These are phyloP conservation scores for Potamilus streckersoni DNA, from an alignment of 1,140 invertebrate species.

Conservation along the genomic window DNA sequence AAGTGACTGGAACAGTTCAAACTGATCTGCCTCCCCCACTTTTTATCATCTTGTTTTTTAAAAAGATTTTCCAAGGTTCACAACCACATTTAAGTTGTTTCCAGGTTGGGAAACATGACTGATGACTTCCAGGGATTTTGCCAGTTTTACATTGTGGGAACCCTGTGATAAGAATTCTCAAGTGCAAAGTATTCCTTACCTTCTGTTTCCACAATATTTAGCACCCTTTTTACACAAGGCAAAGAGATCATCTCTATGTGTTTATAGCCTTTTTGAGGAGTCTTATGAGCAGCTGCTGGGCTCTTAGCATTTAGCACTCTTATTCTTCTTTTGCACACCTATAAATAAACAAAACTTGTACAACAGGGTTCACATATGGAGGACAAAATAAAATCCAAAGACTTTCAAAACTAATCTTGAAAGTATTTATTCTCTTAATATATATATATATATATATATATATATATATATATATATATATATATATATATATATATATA, in stretches of 20 bases:
- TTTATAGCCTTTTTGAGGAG: constrained; percentile 85
- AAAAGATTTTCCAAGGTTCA: too few species aligned
- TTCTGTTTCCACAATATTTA: constrained; percentile 88
- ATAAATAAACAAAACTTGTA: constrained; percentile 20
- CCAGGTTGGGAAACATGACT: too few species aligned
- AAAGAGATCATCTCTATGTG: constrained; percentile 90
- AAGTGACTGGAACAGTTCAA: too few species aligned
- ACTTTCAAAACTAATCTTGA: not conserved
- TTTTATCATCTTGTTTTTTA: too few species aligned
- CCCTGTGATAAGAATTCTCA: not conserved
- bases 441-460: not conserved
- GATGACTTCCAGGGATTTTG: too few species aligned
- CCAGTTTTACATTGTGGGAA: too few species aligned
- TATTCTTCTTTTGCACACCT: constrained; percentile 83
- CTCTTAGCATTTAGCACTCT: constrained; percentile 53
- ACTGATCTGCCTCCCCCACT: too few species aligned
- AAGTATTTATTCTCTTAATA: not conserved
- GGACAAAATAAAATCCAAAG: not conserved
- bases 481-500: too few species aligned
- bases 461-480: too few species aligned
- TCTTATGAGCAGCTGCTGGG: constrained; percentile 66
- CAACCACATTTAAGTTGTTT: too few species aligned
- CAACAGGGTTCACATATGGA: not conserved
- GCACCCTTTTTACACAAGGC: constrained; percentile 87
- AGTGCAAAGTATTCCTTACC: constrained; percentile 66